A percentile compares a stretch with the other conserved stretches of the same genome.
phyloP scores from a whole-genome alignment of 2,888 invertebrate species.

The Macrophya alboannulata region DNA sequence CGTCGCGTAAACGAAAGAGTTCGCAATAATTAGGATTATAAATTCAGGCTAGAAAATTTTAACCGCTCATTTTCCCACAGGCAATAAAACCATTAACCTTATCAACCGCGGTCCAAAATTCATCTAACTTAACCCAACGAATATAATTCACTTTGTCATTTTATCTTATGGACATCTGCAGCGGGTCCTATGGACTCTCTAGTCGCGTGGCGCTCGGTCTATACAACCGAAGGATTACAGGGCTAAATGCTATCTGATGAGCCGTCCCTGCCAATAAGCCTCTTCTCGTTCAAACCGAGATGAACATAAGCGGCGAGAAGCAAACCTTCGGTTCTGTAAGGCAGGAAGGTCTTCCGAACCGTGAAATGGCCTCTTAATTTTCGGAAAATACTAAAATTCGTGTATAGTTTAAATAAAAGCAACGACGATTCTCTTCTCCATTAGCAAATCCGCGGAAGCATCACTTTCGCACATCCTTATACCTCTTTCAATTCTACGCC shows the following conservation, averaged over 20 bases:
- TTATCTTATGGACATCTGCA: conserved; percentile 70
- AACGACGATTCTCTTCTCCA: background rate
- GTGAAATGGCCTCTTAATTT: conserved; percentile 9
- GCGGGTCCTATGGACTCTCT: conserved; percentile 61
- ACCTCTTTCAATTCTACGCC: background rate
- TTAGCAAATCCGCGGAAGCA: background rate
- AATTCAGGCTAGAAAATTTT: background rate
- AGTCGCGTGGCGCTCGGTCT: conserved; percentile 76
- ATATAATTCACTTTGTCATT: conserved; percentile 76
- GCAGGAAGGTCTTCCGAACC: background rate
- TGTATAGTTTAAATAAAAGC: background rate
- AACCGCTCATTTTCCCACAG: conserved; percentile 73
- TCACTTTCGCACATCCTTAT: background rate
- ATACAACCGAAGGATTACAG: conserved; percentile 64
- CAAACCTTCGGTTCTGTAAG: background rate
- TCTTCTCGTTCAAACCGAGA: conserved; percentile 49
- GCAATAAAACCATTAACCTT: conserved; percentile 79
- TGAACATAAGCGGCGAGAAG: conserved; percentile 8
- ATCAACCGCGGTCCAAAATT: conserved; percentile 70
- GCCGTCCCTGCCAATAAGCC: conserved; percentile 72
- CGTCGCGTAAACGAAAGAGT: background rate
- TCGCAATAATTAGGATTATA: no score
- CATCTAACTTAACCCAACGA: conserved; percentile 71
- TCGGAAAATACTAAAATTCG: background rate
- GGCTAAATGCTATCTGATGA: conserved; percentile 77